Evolutionary conservation across 1,140 invertebrate genomes (phyloP).

Genomic region (Microplitis mediator): DNA sequence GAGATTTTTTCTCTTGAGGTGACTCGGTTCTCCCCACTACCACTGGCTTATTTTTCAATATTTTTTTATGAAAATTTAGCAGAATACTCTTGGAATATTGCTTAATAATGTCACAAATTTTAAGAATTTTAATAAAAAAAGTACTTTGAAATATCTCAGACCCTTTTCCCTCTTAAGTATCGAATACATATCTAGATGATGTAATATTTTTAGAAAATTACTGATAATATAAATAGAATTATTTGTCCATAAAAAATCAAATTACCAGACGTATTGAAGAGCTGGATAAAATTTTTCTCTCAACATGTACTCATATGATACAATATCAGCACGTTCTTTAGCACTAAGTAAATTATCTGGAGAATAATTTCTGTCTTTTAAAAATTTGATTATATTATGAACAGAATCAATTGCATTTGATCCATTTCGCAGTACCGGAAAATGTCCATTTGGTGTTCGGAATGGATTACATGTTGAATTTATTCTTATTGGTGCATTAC

Average conservation of each 20-base stretch:
- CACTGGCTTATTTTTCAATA: no score
- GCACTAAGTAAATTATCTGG: constrained; percentile 50
- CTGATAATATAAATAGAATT: background rate
- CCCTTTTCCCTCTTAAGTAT: no score
- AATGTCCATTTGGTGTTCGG: constrained; percentile 68
- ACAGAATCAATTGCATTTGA: constrained; percentile 66
- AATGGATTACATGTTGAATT: constrained; percentile 74
- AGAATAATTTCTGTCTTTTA: constrained; percentile 65
- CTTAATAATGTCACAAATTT: no score
- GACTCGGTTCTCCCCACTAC: no score
- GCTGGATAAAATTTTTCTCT: constrained; percentile 53
- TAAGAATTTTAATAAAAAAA: no score
- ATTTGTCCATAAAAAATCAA: background rate
- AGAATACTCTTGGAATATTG: no score
- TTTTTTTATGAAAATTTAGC: no score
- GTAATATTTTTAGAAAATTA: no score
- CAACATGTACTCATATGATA: constrained; percentile 49
- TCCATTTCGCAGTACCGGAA: constrained; percentile 73
- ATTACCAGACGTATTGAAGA: constrained; percentile 55
- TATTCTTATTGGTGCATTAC: constrained; percentile 70
- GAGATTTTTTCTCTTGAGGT: no score
- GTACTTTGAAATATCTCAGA: no score
- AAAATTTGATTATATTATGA: constrained; percentile 70
- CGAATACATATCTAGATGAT: no score
- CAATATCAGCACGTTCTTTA: constrained; percentile 46